Base-by-base conservation (phyloP, 2,888 invertebrate species). In the Baccha elongata region DNA sequence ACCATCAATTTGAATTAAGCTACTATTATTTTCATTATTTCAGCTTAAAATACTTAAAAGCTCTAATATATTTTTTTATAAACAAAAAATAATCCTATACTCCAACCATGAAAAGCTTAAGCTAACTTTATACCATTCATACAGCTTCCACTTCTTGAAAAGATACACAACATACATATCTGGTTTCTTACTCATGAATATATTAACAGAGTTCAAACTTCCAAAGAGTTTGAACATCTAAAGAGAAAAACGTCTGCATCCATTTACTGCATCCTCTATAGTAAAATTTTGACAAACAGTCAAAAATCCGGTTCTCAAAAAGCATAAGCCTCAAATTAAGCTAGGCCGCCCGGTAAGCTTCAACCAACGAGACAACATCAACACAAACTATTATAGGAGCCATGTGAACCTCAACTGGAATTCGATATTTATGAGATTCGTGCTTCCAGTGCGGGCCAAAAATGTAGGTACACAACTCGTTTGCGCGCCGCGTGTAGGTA, bases 371-470 rank as follows among this genome's bases (percentile, higher is more conserved):
- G 37, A n/a, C 32, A 15, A 50, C 50, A 15, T n/a, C 5, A 21
- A 76, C 67, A 68, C 58, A 75, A 73, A 73, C n/a, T n/a, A n/a
- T 72, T 69, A 75, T 75, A 75, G 55, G 42, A 71, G 50, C 68
- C 68, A 83, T 83, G 76, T 78, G 75, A 83, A 68, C 68, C 68
- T 71, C 71, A 42, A 58, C 58, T 60, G 83, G 76, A 83, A 83
- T 83, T 72, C 76, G 76, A 76, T 68, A 64, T 78, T 83, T 83
- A 78, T 83, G 72, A 42, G 72, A 72, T 68, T 76, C 83, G 68
- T 78, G 67, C 72, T 52, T 68, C 76, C 53, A 83, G 75, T 83
- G 72, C 83, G 53, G 83, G 65, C 71, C 83, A 83, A 76, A 69
- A 67, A 48, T 75, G 64, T 75, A 48, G 69, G 65, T 71, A 74